phyloP scores from a whole-genome alignment of 2,797 vertebrate species.

The Sebastes matsubarae region DNA sequence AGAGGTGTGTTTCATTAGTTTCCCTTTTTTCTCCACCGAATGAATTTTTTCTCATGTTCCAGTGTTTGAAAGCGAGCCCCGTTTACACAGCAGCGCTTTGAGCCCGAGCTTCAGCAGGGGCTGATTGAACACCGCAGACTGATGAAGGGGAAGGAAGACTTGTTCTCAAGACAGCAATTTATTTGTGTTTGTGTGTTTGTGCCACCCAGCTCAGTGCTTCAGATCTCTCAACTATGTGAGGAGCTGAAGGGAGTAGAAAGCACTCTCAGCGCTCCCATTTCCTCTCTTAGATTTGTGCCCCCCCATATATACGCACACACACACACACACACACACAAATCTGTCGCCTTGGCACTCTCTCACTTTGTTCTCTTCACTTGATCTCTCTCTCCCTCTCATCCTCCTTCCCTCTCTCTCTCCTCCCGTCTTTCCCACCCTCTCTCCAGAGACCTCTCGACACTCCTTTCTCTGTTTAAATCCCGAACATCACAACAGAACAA shows the following conservation, averaged over 20 bases:
- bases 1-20: slow-evolving; percentile 64
- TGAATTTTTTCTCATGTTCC: slow-evolving; percentile 48
- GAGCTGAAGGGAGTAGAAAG: slow-evolving; percentile 66
- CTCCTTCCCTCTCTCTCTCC: slow-evolving; percentile 26
- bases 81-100: slow-evolving; percentile 53
- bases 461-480: slow-evolving; percentile 73
- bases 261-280: slow-evolving; percentile 67
- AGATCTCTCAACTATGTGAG: slow-evolving; percentile 64
- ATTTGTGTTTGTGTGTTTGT: slow-evolving; percentile 75
- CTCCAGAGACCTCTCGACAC: slow-evolving; percentile 67
- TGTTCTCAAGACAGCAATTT: slow-evolving; percentile 67
- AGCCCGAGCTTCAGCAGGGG: slow-evolving; percentile 51
- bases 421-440: slow-evolving; percentile 42
- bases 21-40: slow-evolving; percentile 42
- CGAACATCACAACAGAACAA: slow-evolving; percentile 78
- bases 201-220: slow-evolving; percentile 67
- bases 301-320: background rate
- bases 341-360: slow-evolving; percentile 31
- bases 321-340: slow-evolving; percentile 41
- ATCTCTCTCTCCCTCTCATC: slow-evolving; percentile 29
- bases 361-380: slow-evolving; percentile 39
- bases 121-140: slow-evolving; percentile 61
- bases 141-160: slow-evolving; percentile 66
- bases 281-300: slow-evolving; percentile 62
- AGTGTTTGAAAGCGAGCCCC: slow-evolving; percentile 58